Evolutionary conservation across 2,888 invertebrate species (phyloP).

Genomic region (Sinohyriopsis cumingii): DNA sequence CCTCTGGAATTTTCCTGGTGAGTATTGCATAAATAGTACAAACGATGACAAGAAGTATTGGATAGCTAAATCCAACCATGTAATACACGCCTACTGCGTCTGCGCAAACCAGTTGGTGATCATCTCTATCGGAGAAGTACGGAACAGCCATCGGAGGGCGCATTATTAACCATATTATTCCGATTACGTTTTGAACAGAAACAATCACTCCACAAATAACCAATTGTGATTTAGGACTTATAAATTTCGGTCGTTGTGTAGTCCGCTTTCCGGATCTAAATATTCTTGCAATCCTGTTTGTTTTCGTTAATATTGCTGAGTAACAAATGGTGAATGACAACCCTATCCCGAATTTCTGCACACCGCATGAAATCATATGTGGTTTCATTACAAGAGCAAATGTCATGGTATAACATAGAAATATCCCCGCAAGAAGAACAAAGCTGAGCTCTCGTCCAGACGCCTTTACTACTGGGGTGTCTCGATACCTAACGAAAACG

Average conservation of each 20-base stretch:
- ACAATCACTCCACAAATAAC: slow-evolving; percentile 71
- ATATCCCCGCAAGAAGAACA: slow-evolving; percentile 70
- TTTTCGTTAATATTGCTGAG: slow-evolving; percentile 72
- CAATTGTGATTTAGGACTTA: slow-evolving; percentile 73
- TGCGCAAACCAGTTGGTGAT: slow-evolving; percentile 90
- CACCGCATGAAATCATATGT: slow-evolving; percentile 67
- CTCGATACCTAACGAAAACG: slow-evolving; percentile 69
- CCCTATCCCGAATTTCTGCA: slow-evolving; percentile 71
- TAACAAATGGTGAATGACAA: slow-evolving; percentile 72
- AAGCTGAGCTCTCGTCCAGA: slow-evolving; percentile 73
- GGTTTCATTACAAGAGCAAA: slow-evolving; percentile 71
- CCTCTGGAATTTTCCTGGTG: slow-evolving; percentile 73
- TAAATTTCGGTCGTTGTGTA: slow-evolving; percentile 72
- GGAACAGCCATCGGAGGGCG: slow-evolving; percentile 91
- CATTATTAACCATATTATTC: slow-evolving; percentile 92
- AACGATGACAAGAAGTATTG: slow-evolving; percentile 89
- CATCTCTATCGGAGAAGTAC: slow-evolving; percentile 92
- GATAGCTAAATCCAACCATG: slow-evolving; percentile 82
- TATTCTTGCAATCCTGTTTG: slow-evolving; percentile 71
- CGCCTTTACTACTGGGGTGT: slow-evolving; percentile 73
- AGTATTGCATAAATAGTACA: slow-evolving; percentile 73
- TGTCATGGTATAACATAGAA: slow-evolving; percentile 70
- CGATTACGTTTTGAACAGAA: slow-evolving; percentile 78
- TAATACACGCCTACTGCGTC: slow-evolving; percentile 76
- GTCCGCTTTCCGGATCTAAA: slow-evolving; percentile 72